Evolutionary conservation across 2,888 invertebrate species (phyloP), one percentile per base, ranked within the genome.

Genomic region (Hypomecis atomaria): DNA sequence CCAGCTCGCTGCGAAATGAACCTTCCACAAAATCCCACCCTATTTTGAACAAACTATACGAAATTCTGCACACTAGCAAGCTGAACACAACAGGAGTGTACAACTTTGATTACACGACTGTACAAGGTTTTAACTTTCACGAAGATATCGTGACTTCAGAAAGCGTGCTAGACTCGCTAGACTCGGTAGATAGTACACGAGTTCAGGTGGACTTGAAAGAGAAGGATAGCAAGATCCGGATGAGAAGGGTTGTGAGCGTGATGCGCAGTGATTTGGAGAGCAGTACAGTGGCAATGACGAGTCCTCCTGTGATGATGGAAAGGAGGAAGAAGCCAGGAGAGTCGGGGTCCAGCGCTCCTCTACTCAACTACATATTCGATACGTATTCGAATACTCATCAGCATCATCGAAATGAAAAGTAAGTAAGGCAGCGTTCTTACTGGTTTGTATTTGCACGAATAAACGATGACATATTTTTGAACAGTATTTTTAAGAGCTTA

Each of bases 311-410:
- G 23, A 71, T 72, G 13, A 69, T 82, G 71, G 90, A 90, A 61
- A 84, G 86, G 61, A 81, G 84, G 71, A 77, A 85, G 23, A 92
- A 88, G 66, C 85, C 87, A 8, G 90, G 90, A 0, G 92, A 92
- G 62, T 83, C 88, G 0, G 92, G 92, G 0, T 91, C 92, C 0
- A 91, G 88, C 70, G 87, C 92, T 0, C 92, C 92, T 0, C 72
- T 92, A 11, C 82, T 92, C 36, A 92, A 92, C 74, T 92, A 92
- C 69, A 92, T 92, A 75, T 92, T 92, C 68, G 92, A 92, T 73
- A 86, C 92, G 4, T 90, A 92, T 72, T 86, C 90, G 0, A 91
- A 89, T 71, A 85, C 88, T 58, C 92, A 92, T 77, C 87, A 89
- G 10, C 91, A 91, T 66, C 90, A 90, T 67, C 86, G 86, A 64